Percentiles rank a stretch among this genome's conserved stretches.
Evolutionary conservation across 2,888 invertebrate species (phyloP).

Genomic region (Eremobia ochroleuca): DNA sequence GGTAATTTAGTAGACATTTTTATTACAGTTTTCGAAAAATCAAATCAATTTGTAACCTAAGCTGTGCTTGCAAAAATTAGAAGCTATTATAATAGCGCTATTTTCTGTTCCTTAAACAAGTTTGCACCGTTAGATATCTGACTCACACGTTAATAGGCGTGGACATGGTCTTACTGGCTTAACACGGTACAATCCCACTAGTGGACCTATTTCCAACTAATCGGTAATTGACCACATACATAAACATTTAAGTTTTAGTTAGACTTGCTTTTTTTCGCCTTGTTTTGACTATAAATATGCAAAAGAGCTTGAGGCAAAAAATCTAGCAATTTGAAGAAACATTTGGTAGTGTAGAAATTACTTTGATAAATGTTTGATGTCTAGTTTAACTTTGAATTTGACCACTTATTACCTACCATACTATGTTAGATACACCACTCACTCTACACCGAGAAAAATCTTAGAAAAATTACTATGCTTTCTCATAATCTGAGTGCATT

Average conservation of each 20-base stretch:
- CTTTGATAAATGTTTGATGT: slow-evolving; percentile 1
- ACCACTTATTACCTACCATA: neutral
- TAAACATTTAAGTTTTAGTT: slow-evolving; percentile 4
- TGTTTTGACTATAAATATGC: slow-evolving; percentile 9
- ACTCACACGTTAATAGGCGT: slow-evolving; percentile 44
- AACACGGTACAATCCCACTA: slow-evolving; percentile 31
- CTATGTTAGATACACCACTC: neutral
- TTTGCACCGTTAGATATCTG: slow-evolving; percentile 56
- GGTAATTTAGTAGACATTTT: neutral
- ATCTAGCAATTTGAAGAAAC: neutral
- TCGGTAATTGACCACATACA: slow-evolving; percentile 9
- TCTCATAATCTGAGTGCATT: too few species aligned
- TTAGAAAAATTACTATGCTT: too few species aligned
- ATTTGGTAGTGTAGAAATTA: slow-evolving; percentile 1
- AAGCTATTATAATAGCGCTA: slow-evolving; percentile 1
- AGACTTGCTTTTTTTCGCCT: neutral
- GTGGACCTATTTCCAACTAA: slow-evolving; percentile 14
- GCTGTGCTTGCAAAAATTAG: neutral
- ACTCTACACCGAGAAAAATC: too few species aligned
- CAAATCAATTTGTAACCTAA: neutral
- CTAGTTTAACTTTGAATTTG: neutral
- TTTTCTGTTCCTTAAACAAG: slow-evolving; percentile 45
- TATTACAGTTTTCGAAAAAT: neutral
- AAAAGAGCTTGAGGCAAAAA: neutral
- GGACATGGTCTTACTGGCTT: slow-evolving; percentile 13